Percentiles rank a stretch among this genome's conserved stretches.
Evolutionary conservation across 2,888 invertebrate genomes (phyloP).

Genomic region (Ennomos quercinarius): DNA sequence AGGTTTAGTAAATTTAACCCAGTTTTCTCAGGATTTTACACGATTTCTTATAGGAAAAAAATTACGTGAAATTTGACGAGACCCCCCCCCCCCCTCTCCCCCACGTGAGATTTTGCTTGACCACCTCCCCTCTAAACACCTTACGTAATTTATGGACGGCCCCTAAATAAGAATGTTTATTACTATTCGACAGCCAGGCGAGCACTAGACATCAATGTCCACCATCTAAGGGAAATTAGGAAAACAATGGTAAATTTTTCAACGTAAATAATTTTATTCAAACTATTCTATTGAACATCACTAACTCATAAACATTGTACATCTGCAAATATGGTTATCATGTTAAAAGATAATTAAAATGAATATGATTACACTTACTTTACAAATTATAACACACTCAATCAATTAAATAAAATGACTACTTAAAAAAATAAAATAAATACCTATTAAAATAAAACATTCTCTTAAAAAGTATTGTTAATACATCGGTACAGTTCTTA

Average conservation of each 20-base stretch:
- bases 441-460: slow-evolving; percentile 78
- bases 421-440: slow-evolving; percentile 77
- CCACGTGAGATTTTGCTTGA: no score
- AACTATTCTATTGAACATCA: slow-evolving; percentile 85
- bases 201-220: no score
- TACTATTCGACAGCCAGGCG: no score
- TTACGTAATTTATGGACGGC: no score
- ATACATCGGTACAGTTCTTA: slow-evolving; percentile 72
- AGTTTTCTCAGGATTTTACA: no score
- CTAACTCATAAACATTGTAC: slow-evolving; percentile 85
- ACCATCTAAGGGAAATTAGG: background rate
- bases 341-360: slow-evolving; percentile 58
- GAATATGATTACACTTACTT: slow-evolving; percentile 71
- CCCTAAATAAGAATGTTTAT: no score
- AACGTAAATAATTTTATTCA: slow-evolving; percentile 86
- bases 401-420: slow-evolving; percentile 77
- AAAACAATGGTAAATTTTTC: slow-evolving; percentile 78
- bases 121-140: no score
- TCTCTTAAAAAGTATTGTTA: slow-evolving; percentile 69
- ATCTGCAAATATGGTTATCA: slow-evolving; percentile 83
- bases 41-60: no score
- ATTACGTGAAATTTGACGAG: no score
- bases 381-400: slow-evolving; percentile 69
- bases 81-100: no score
- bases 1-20: no score